Evolutionary conservation across 2,797 vertebrate genomes (phyloP).

Genomic region (Microhierax caerulescens): DNA sequence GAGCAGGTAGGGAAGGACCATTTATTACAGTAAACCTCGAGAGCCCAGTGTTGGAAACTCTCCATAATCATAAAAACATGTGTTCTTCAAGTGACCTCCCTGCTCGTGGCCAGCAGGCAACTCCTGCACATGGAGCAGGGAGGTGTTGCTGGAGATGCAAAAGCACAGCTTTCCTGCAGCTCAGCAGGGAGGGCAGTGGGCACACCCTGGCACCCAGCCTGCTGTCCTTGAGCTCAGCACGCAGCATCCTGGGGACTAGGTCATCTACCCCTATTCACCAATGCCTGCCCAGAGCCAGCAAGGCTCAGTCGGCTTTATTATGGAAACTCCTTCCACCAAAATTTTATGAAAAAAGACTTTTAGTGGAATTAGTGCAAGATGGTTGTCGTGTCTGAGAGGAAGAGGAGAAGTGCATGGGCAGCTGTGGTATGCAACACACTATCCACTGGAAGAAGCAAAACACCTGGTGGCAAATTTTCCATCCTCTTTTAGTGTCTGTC

Average conservation of each 20-base stretch:
- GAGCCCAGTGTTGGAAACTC: neutral
- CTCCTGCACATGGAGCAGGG: rapidly evolving
- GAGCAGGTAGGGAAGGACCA: neutral
- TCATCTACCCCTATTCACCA: neutral
- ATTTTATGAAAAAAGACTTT: neutral
- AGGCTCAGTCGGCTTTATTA: neutral
- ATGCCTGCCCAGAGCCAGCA: neutral
- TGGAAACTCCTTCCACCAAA: neutral
- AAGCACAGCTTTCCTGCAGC: neutral
- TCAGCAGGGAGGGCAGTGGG: neutral
- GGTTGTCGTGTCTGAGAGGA: rapidly evolving
- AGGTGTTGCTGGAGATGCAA: neutral
- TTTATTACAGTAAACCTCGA: neutral
- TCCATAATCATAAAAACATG: rapidly evolving
- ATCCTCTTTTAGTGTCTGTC: neutral
- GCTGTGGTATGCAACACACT: rapidly evolving
- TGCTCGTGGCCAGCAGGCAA: neutral
- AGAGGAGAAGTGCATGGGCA: neutral
- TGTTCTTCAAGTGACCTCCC: neutral
- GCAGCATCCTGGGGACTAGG: neutral
- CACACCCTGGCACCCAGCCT: neutral
- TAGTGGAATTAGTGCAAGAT: neutral
- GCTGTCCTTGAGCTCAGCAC: neutral
- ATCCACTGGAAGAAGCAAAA: neutral
- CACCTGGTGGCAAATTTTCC: neutral